These are phyloP conservation scores for Hartigia nigra DNA, from an alignment of 2,888 invertebrate genomes.

Conservation along the genomic window DNA sequence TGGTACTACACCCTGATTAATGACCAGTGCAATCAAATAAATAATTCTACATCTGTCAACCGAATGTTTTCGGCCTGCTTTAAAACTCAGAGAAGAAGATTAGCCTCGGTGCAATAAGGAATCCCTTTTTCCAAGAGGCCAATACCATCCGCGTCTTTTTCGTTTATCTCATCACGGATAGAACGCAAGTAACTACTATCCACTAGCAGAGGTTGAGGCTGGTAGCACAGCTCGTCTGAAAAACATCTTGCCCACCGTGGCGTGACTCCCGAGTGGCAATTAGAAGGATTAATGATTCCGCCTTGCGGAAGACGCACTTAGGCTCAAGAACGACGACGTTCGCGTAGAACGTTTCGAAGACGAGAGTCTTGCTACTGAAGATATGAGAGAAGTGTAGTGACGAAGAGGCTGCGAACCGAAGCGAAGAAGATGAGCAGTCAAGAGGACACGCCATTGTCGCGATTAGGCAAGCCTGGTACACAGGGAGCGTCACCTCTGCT, in stretches of 20 bases:
- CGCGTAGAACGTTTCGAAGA: neutral
- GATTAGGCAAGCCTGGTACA: conserved; percentile 38
- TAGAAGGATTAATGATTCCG: conserved; percentile 59
- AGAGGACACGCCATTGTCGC: conserved; percentile 31
- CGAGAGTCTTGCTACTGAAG: neutral
- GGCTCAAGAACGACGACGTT: neutral
- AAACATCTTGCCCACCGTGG: conserved; percentile 28
- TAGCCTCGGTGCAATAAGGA: neutral
- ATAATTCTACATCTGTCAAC: conserved; percentile 59
- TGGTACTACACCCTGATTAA: conserved; percentile 45
- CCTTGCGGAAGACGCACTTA: conserved; percentile 22
- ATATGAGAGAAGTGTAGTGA: neutral
- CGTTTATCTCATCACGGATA: neutral
- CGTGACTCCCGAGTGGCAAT: conserved; percentile 54
- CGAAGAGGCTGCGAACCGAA: neutral
- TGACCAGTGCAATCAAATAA: conserved; percentile 55
- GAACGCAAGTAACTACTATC: neutral
- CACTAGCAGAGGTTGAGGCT: neutral
- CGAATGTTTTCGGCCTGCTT: conserved; percentile 45
- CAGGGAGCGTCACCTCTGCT: conserved; percentile 18
- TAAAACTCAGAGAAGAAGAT: neutral
- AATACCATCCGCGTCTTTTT: neutral
- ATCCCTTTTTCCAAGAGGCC: neutral
- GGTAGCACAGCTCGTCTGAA: neutral
- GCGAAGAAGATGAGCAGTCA: neutral